A percentile compares a stretch with the other conserved stretches of the same genome.
Evolutionary conservation across 2,113 vertebrate species (phyloP).

Genomic region (Tretioscincus oriximinensis): DNA sequence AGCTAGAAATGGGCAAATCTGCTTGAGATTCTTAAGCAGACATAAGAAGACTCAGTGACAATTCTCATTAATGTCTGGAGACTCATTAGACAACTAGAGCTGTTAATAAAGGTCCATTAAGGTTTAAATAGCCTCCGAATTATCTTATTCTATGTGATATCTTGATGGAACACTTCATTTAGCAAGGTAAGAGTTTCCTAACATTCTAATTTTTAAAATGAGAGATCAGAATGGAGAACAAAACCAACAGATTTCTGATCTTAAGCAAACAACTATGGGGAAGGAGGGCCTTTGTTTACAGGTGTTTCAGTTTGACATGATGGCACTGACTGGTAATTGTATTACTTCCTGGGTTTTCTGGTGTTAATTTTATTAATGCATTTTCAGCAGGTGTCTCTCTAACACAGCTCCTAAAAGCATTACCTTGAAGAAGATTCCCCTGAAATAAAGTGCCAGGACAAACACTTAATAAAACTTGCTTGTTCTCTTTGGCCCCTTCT

Average conservation of each 20-base stretch:
- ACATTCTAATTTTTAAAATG: too few species aligned
- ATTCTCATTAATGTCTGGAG: conserved; percentile 48
- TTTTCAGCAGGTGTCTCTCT: conserved; percentile 55
- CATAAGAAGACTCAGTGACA: conserved; percentile 62
- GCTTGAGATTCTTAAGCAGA: conserved; percentile 57
- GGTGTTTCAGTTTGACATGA: conserved; percentile 19
- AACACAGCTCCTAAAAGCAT: not conserved
- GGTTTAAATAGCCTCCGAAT: conserved; percentile 54
- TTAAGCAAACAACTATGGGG: not conserved
- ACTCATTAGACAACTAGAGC: conserved; percentile 35
- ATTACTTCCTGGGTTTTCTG: conserved; percentile 39
- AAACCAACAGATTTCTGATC: not conserved
- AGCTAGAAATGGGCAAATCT: conserved; percentile 48
- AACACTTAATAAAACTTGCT: not conserved
- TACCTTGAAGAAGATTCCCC: not conserved
- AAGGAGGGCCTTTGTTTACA: conserved; percentile 19
- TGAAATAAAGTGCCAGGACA: not conserved
- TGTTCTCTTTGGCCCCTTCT: too few species aligned
- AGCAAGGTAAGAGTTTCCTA: conserved; percentile 54
- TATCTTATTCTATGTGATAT: conserved; percentile 41
- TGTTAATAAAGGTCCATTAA: conserved; percentile 49
- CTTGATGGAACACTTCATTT: conserved; percentile 30
- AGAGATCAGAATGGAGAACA: not conserved
- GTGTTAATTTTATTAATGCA: conserved; percentile 60
- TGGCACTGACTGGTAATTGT: conserved; percentile 45